Percentiles rank a stretch among this genome's conserved stretches.
Conservation (phyloP, 2,113 vertebrate genomes). For the Craseonycteris thonglongyai region DNA sequence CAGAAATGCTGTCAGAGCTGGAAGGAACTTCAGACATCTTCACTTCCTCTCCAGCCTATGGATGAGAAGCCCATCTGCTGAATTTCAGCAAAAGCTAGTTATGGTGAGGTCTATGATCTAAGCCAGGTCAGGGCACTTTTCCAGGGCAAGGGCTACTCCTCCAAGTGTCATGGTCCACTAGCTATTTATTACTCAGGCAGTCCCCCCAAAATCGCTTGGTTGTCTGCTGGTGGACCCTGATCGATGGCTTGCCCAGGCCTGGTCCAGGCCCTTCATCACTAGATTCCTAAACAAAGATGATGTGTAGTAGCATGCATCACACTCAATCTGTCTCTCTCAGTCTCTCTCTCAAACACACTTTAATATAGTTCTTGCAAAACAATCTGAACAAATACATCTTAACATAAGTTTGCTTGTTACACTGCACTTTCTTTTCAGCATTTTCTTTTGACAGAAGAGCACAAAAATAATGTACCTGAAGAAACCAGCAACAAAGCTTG, state of each 20-base stretch:
- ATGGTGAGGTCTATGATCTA: not conserved
- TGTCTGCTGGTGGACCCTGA: too few relatives aligned
- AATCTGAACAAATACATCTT: not conserved
- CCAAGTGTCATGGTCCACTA: too few relatives aligned
- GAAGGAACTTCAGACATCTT: not conserved
- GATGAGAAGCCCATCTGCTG: not conserved
- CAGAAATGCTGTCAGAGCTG: not conserved
- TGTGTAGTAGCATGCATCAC: not conserved
- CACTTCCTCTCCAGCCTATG: not conserved
- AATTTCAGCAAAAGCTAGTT: not conserved
- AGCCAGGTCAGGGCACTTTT: too few relatives aligned
- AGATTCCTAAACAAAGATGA: not conserved
- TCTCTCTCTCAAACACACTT: not conserved
- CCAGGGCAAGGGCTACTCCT: too few relatives aligned
- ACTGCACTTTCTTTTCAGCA: not conserved
- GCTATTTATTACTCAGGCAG: too few relatives aligned
- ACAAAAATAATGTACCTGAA: not conserved
- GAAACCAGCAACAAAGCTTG: not conserved
- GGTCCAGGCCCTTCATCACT: not conserved
- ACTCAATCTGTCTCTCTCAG: not conserved
- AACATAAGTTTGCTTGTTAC: not conserved
- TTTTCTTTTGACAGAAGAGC: slow-evolving; percentile 21
- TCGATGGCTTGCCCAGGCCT: too few relatives aligned
- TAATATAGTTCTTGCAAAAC: not conserved
- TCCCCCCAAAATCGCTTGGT: too few relatives aligned